These are phyloP conservation scores for Melipona bicolor DNA, from an alignment of 2,888 invertebrate species.

Conservation along the genomic window DNA sequence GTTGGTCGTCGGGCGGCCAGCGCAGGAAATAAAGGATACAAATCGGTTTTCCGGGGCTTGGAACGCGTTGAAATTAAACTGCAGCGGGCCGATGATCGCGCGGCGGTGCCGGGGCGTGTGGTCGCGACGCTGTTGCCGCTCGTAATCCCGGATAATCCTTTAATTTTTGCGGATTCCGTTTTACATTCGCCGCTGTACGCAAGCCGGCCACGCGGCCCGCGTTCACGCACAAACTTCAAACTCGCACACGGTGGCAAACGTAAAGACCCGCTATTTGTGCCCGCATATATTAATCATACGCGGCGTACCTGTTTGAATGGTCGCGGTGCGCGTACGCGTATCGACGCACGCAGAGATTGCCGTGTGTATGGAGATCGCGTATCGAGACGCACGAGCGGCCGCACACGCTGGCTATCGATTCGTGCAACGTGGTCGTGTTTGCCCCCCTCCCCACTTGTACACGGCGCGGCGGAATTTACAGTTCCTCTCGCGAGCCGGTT, in stretches of 20 bases:
- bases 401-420: slow-evolving; percentile 10
- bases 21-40: slow-evolving; percentile 54
- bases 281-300: slow-evolving; percentile 55
- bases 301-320: slow-evolving; percentile 6
- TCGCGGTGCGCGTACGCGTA: not conserved
- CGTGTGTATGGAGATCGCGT: not conserved
- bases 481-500: slow-evolving; percentile 17
- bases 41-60: slow-evolving; percentile 50
- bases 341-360: not conserved
- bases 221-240: not conserved
- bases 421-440: not conserved
- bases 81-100: slow-evolving; percentile 40
- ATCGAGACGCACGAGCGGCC: slow-evolving; percentile 8
- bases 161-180: slow-evolving; percentile 76
- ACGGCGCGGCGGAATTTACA: slow-evolving; percentile 15
- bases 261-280: slow-evolving; percentile 45
- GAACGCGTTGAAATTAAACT: slow-evolving; percentile 68
- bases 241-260: slow-evolving; percentile 10
- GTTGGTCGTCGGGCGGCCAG: slow-evolving; percentile 5
- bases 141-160: slow-evolving; percentile 78
- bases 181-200: slow-evolving; percentile 34
- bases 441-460: not conserved
- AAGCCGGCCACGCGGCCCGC: not conserved
- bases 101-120: slow-evolving; percentile 10
- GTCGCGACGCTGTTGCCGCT: slow-evolving; percentile 49